phyloP scores from a whole-genome alignment of 1,140 invertebrate species.

The Eriosoma lanigerum region DNA sequence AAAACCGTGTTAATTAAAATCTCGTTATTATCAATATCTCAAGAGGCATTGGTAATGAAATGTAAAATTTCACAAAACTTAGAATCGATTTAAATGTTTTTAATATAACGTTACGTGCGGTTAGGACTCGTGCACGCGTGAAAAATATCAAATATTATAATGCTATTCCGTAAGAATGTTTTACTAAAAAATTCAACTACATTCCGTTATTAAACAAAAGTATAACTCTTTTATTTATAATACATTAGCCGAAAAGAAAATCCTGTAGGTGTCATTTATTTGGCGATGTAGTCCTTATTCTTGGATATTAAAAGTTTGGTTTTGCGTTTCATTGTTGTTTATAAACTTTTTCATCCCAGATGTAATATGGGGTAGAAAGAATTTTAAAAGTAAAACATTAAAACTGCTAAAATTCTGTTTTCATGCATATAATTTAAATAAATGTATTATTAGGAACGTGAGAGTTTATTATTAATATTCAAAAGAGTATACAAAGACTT shows the following conservation, averaged over 20 bases:
- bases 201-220: not conserved
- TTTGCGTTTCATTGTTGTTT: not conserved
- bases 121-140: too few species aligned
- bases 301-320: not conserved
- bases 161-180: too few species aligned
- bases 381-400: conserved; percentile 2
- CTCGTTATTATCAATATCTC: too few species aligned
- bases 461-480: too few species aligned
- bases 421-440: not conserved
- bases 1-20: too few species aligned
- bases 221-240: not conserved
- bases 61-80: too few species aligned
- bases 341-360: not conserved
- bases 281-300: not conserved
- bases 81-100: too few species aligned
- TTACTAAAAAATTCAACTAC: not conserved
- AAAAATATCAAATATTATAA: too few species aligned
- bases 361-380: not conserved
- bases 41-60: too few species aligned
- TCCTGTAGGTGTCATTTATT: not conserved
- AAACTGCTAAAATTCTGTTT: not conserved
- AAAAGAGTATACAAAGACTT: too few species aligned
- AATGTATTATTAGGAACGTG: not conserved
- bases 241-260: not conserved
- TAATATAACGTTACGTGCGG: too few species aligned